Percentiles rank a stretch among this genome's conserved stretches.
These are phyloP conservation scores for Ooceraea biroi DNA, from an alignment of 1,140 invertebrate genomes.

Conservation along the genomic window DNA sequence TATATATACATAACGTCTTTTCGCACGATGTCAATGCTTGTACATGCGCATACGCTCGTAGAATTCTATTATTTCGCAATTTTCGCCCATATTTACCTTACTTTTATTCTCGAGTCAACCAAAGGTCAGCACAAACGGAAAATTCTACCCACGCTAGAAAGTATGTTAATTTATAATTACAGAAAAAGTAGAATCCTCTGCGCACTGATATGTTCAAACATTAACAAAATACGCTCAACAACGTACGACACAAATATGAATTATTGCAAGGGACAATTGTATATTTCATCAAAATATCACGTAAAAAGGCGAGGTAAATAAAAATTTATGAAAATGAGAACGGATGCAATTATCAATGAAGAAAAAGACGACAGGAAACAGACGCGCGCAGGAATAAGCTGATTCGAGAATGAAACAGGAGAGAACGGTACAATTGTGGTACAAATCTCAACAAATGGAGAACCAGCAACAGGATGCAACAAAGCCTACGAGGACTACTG, in stretches of 20 bases:
- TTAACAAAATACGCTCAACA: neutral
- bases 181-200: neutral
- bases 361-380: neutral
- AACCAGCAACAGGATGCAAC: slow-evolving; percentile 25
- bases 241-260: neutral
- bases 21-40: neutral
- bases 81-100: neutral
- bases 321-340: neutral
- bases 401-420: slow-evolving; percentile 22
- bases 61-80: neutral
- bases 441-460: slow-evolving; percentile 22
- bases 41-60: neutral
- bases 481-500: slow-evolving; percentile 23
- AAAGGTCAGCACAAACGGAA: neutral
- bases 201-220: neutral
- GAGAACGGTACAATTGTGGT: neutral
- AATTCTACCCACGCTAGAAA: too few species aligned
- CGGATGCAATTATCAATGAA: neutral
- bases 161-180: neutral
- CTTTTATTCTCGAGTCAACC: neutral
- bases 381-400: neutral
- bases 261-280: neutral
- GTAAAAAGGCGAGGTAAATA: neutral
- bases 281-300: neutral
- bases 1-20: slow-evolving; percentile 15